Evolutionary conservation across 2,888 invertebrate species (phyloP), one percentile per base, ranked within the genome.

Genomic region (Linyphia triangularis): DNA sequence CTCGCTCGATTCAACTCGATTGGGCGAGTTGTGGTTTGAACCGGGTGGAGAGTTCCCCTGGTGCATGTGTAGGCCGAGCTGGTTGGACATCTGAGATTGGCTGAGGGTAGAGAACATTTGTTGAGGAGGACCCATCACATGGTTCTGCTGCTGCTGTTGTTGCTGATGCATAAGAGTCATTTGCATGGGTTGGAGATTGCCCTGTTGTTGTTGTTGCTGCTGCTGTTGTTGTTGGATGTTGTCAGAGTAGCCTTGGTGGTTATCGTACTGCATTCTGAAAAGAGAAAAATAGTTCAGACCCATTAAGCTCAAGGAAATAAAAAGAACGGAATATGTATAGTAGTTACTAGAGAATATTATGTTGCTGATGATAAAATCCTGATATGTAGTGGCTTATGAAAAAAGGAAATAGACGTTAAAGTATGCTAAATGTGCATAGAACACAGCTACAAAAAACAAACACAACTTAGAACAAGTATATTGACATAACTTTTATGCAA

Each of bases 1-100:
- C 93, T 97, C 97, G 93, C 96, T 96, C 40, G 96, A 97, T 73
- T 93, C 95, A 93, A 92, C 94, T 94, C 91, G 95, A 94, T 91
- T 95, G 94, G 91, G 92, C 26, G 91, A 90, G 19, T 91, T 91
- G 43, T 91, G 91, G 3, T 91, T 91, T 13, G 89, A 90, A 6
- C 91, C 91, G 2, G 92, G 91, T 6, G 91, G 91, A 6, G 88
- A 73, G 16, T 83, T 82, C 22, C 40, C 28, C 65, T 81, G 82
- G 2, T 77, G 82, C 33, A 19, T 59, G 85, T 79, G 91, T 43
- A 91, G 90, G 28, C 91, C 91, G 24, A 91, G 88, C 73, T 91
- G 91, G 22, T 89, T 85, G 4, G 90, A 86, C 67, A 91, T 89
- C 72, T 91, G 91, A 16, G 91, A 91, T 40, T 91, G 91, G 78